Conservation (phyloP, 35 echinoderm and acorn worm genomes). For the Holothuria glaberrima region DNA sequence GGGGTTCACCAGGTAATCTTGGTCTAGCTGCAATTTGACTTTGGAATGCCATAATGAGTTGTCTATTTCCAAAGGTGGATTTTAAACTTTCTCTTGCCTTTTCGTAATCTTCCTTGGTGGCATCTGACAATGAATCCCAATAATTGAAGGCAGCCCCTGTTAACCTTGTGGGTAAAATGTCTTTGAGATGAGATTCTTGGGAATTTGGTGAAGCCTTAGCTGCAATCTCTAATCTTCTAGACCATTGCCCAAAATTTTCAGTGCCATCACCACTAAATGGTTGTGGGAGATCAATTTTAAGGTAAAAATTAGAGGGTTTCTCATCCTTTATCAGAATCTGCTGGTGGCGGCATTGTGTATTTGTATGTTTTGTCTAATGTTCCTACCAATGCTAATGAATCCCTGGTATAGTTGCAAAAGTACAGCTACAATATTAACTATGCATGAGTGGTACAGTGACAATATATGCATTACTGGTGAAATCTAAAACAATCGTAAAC, state of each 20-base stretch:
- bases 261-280: conserved; percentile 20
- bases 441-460: too few species aligned
- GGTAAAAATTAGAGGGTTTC: too few species aligned
- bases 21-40: background rate
- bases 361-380: too few species aligned
- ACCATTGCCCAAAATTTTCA: conserved; percentile 26
- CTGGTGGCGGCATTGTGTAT: too few species aligned
- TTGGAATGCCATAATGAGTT: background rate
- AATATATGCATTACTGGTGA: too few species aligned
- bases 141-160: background rate
- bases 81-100: background rate
- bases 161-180: conserved; percentile 17
- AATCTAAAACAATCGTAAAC: too few species aligned
- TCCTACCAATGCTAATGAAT: too few species aligned
- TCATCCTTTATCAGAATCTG: too few species aligned
- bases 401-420: too few species aligned
- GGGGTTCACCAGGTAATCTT: background rate
- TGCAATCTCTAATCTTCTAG: background rate
- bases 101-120: background rate
- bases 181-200: background rate
- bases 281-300: too few species aligned
- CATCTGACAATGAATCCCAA: background rate
- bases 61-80: background rate
- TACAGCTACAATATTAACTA: too few species aligned
- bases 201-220: background rate